Evolutionary conservation across 2,113 vertebrate genomes (phyloP).

Genomic region (Hassar affinis): DNA sequence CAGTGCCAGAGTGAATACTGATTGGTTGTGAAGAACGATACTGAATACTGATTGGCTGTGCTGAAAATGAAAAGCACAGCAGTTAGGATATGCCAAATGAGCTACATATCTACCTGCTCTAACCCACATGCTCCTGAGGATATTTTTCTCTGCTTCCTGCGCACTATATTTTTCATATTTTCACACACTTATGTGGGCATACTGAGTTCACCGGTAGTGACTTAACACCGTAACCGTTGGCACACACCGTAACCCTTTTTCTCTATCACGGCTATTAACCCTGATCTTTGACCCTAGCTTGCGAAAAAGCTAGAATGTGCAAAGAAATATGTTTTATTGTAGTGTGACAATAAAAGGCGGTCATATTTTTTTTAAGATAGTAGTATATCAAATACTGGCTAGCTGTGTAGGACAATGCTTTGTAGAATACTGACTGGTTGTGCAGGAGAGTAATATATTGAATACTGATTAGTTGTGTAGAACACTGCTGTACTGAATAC

Average conservation of each 20-base stretch:
- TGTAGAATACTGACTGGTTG: constrained; percentile 23
- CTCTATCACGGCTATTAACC: neutral
- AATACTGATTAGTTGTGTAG: constrained; percentile 23
- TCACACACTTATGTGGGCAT: neutral
- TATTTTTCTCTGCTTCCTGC: neutral
- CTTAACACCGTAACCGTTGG: neutral
- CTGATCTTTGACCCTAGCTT: neutral
- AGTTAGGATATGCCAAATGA: neutral
- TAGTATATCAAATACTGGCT: neutral
- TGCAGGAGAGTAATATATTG: constrained; percentile 30
- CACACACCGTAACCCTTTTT: neutral
- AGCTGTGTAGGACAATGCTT: constrained; percentile 19
- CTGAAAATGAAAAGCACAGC: neutral
- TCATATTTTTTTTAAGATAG: neutral
- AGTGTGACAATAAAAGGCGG: neutral
- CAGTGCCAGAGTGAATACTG: neutral
- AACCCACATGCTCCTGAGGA: neutral
- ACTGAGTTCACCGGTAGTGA: neutral
- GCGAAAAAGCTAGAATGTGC: neutral
- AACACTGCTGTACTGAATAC: constrained; percentile 23
- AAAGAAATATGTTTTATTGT: neutral
- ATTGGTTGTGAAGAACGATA: constrained; percentile 13
- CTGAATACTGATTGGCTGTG: neutral
- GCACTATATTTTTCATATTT: neutral
- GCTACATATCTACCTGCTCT: neutral